Base-by-base conservation (phyloP, 2,888 invertebrate genomes). In the Gerris lacustris region DNA sequence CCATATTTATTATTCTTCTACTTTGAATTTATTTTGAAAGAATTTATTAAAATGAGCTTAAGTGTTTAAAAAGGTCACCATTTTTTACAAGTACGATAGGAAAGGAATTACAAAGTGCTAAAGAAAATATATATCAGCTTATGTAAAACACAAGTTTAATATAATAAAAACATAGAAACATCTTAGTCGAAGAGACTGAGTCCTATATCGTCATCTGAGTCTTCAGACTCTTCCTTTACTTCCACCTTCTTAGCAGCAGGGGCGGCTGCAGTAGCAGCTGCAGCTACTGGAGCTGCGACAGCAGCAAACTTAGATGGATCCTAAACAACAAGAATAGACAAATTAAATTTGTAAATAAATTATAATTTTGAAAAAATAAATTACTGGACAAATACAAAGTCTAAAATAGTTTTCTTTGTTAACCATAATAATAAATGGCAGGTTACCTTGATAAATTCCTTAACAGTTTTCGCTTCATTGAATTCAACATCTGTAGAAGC, bases 131-230 rank as follows among this genome's bases (percentile, higher is more conserved):
- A 31, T 31, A 31, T 31, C 31, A 31, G 31, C 31, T 31, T 31
- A 31, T 31, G 31, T 31, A 31, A 31, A 31, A 31, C 31, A 31
- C 31, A 31, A 31, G 31, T 31, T 31, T 31, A 31, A 31, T 31
- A 31, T 31, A 31, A 31, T 31, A 31, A 31, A 31, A 31, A 31
- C 31, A 31, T 31, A 31, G 31, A 31, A 31, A 31, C 31, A 31
- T 31, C 31, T 31, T 91, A 92, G 82, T 92, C 92, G 80, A 93
- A 93, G 18, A 93, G 88, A 82, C 95, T 96, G 82, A 97, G 94
- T 81, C 97, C 96, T 95, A 97, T 95, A 82, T 96, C 96, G 78
- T 96, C 96, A 78, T 94, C 94, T 75, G 94, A 94, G 74, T 87
- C 87, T 79, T 93, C 92, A 6, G 87, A 86, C 72, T 90, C 92